Conservation (phyloP, 2,113 vertebrate genomes). For the Indri indri region DNA sequence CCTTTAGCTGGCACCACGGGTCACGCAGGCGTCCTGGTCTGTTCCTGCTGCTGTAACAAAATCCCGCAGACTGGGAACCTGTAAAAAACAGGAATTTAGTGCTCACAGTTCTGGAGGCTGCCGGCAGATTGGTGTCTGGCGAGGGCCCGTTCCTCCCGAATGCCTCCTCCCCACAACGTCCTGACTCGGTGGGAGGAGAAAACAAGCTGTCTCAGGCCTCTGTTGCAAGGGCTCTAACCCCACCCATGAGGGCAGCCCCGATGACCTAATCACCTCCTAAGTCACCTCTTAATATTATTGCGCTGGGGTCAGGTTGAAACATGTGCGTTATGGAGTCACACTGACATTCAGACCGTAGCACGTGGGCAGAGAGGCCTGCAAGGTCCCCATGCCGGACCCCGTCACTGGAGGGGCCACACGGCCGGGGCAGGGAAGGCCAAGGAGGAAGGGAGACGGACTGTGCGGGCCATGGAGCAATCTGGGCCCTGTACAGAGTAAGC, state of each 20-base stretch:
- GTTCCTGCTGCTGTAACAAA: neutral
- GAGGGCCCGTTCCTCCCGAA: neutral
- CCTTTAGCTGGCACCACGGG: neutral
- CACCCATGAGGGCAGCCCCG: neutral
- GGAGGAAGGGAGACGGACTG: constrained; percentile 57
- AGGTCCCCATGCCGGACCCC: neutral
- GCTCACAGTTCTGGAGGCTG: neutral
- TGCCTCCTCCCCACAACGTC: neutral
- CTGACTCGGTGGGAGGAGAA: no score
- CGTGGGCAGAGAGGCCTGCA: neutral
- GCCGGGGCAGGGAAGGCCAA: constrained; percentile 45
- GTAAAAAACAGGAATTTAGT: neutral
- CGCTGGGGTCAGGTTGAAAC: neutral
- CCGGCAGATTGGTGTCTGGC: neutral
- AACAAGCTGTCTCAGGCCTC: neutral
- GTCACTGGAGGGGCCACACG: neutral
- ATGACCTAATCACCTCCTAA: neutral
- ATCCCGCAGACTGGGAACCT: neutral
- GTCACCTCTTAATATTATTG: neutral
- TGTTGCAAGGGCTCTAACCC: neutral
- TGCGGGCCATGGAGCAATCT: constrained; percentile 51
- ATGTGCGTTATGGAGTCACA: neutral
- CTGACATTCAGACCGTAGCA: neutral
- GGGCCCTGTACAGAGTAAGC: constrained; percentile 65
- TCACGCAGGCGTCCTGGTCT: neutral